Evolutionary conservation across 2,113 vertebrate genomes (phyloP).

Genomic region (Morone chrysops): DNA sequence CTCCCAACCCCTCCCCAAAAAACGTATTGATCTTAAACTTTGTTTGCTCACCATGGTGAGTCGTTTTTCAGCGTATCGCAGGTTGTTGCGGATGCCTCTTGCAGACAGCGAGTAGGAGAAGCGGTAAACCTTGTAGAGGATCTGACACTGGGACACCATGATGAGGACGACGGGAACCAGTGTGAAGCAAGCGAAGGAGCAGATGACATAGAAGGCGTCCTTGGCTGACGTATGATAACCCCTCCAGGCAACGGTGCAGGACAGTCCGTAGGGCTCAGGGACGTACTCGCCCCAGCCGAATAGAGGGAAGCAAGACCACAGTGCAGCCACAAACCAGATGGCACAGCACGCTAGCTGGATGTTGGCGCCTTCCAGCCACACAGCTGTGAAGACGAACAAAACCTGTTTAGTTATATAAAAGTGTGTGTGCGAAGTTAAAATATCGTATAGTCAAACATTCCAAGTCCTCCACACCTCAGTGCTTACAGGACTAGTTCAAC

Average conservation of each 20-base stretch:
- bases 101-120: constrained; percentile 67
- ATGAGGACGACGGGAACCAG: constrained; percentile 77
- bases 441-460: too few relatives aligned
- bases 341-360: constrained; percentile 53
- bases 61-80: constrained; percentile 60
- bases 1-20: too few relatives aligned
- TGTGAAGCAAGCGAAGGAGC: constrained; percentile 76
- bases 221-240: constrained; percentile 74
- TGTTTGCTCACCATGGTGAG: constrained; percentile 72
- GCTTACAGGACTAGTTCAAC: too few relatives aligned
- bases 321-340: constrained; percentile 70
- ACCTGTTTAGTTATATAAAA: neutral
- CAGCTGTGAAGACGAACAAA: constrained; percentile 35
- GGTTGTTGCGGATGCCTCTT: constrained; percentile 67
- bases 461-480: too few relatives aligned
- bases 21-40: too few relatives aligned
- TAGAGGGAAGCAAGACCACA: constrained; percentile 80
- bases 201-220: constrained; percentile 81
- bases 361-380: constrained; percentile 69
- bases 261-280: constrained; percentile 80
- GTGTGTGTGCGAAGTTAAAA: neutral
- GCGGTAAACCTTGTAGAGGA: constrained; percentile 70
- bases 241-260: constrained; percentile 81
- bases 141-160: constrained; percentile 74
- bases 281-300: constrained; percentile 81